Base-by-base conservation (phyloP, 2,888 invertebrate genomes). In the Pterobdella sp. region DNA sequence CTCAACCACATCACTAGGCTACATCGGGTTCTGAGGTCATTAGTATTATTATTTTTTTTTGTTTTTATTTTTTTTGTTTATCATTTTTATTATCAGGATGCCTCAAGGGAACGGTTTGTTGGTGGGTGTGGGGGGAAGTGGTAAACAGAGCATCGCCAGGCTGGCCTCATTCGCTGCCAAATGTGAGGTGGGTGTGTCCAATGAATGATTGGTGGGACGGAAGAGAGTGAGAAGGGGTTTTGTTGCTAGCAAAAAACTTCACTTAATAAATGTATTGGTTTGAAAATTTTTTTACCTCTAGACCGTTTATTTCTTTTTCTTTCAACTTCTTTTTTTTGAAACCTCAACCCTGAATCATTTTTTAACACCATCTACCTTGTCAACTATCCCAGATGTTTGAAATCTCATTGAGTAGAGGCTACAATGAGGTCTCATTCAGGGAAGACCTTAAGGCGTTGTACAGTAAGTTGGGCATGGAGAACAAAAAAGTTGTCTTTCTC, bases 1-100 rank as follows among this genome's bases (percentile, higher is more conserved):
- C 84, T 94, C 70, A 93, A 94, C 81, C 94, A 95, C 83, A 82
- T 94, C 80, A 94, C 92, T 0, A 87, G 94, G 66, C 88, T 93
- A 18, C 93, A 94, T 79, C 88, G 94, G 32, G 89, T 90, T 0
- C 85, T 94, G 75, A n/a, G n/a, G n/a, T n/a, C n/a, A n/a, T n/a
- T n/a, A n/a, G n/a, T n/a, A n/a, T n/a, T n/a, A n/a, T n/a, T n/a
- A n/a, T n/a, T n/a, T n/a, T n/a, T n/a, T n/a, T n/a, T n/a, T n/a
- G n/a, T n/a, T n/a, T n/a, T n/a, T n/a, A n/a, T n/a, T n/a, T n/a
- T n/a, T n/a, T n/a, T n/a, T n/a, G n/a, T n/a, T n/a, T n/a, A n/a
- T n/a, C n/a, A n/a, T n/a, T n/a, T n/a, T n/a, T n/a, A n/a, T n/a
- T n/a, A n/a, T n/a, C n/a, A 87, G 94, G 76, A 89, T 93, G 88